Conservation (phyloP, 1,140 invertebrate genomes). For the Pemphigus obesinymphae region DNA sequence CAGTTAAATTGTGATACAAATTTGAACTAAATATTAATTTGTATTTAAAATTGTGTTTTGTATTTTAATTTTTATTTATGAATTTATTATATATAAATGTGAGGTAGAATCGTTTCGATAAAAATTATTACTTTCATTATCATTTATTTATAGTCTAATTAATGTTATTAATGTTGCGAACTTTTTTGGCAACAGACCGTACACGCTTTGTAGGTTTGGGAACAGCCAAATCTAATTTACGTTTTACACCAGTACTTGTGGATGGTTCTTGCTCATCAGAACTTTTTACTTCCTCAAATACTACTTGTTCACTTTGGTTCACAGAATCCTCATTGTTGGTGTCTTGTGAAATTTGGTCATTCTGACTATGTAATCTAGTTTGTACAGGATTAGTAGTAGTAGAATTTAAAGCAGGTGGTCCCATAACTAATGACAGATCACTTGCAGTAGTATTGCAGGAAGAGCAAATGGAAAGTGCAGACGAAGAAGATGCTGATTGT, state of each 20-base stretch:
- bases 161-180: slow-evolving; percentile 10
- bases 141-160: slow-evolving; percentile 24
- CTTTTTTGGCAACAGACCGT: slow-evolving; percentile 26
- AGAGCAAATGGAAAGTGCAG: slow-evolving; percentile 8
- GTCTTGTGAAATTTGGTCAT: neutral
- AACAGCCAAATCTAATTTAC: slow-evolving; percentile 26
- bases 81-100: slow-evolving; percentile 23
- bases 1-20: neutral
- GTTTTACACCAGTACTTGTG: slow-evolving; percentile 29
- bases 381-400: neutral
- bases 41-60: slow-evolving; percentile 4
- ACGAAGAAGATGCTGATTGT: slow-evolving; percentile 75
- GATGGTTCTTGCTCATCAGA: slow-evolving; percentile 33
- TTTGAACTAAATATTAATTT: slow-evolving; percentile 21
- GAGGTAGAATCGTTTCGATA: slow-evolving; percentile 26
- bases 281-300: neutral
- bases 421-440: slow-evolving; percentile 22
- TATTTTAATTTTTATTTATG: neutral
- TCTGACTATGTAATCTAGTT: neutral
- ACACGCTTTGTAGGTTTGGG: slow-evolving; percentile 34
- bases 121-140: slow-evolving; percentile 12
- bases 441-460: slow-evolving; percentile 17
- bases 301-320: neutral
- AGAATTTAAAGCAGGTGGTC: slow-evolving; percentile 8
- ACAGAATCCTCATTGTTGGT: neutral